Conservation (phyloP, 92 coral and sea anemone genomes). For the Porites evermanni region DNA sequence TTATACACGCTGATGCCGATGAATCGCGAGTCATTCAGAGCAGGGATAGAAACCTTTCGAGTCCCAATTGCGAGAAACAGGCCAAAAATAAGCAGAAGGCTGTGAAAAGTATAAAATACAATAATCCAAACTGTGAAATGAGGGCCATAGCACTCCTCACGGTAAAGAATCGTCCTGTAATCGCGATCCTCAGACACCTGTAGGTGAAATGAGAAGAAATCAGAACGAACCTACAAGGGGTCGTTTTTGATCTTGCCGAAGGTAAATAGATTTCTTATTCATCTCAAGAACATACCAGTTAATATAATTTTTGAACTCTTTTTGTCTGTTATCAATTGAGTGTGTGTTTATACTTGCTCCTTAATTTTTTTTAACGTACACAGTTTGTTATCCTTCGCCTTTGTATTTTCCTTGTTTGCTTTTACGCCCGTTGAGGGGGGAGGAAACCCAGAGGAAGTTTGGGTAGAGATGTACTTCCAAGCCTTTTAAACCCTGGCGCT, state of each 20-base stretch:
- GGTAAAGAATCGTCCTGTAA: conserved; percentile 70
- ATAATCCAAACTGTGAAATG: conserved; percentile 83
- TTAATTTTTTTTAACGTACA: no score
- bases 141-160: conserved; percentile 83
- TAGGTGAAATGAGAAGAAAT: neutral
- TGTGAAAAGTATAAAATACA: conserved; percentile 82
- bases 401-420: neutral
- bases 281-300: no score
- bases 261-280: no score
- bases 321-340: no score
- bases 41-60: conserved; percentile 83
- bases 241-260: neutral
- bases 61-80: conserved; percentile 88
- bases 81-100: conserved; percentile 83
- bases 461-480: no score
- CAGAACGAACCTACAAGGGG: neutral
- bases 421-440: no score
- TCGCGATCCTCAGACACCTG: conserved; percentile 84
- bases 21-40: conserved; percentile 86
- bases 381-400: neutral
- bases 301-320: no score
- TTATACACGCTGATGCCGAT: conserved; percentile 91
- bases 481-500: no score
- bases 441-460: no score
- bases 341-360: no score